phyloP scores from a whole-genome alignment of 2,797 vertebrate species.

The Cichlasoma orientale region DNA sequence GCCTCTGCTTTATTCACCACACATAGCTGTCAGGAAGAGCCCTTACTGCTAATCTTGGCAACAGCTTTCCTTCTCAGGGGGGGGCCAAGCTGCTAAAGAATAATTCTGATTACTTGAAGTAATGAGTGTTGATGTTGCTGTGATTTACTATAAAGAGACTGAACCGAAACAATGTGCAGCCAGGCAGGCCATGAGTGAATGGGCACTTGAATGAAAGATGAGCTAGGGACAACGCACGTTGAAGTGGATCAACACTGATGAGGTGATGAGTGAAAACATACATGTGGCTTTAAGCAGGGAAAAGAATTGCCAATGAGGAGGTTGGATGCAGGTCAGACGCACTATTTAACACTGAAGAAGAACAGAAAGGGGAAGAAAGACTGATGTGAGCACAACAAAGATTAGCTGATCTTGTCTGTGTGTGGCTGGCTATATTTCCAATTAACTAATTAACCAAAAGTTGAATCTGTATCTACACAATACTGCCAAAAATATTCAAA shows the following conservation, averaged over 20 bases:
- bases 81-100: slow-evolving; percentile 20
- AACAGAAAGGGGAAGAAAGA: neutral
- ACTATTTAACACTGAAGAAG: slow-evolving; percentile 16
- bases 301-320: slow-evolving; percentile 33
- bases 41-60: slow-evolving; percentile 56
- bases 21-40: slow-evolving; percentile 45
- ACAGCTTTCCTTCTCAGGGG: slow-evolving; percentile 25
- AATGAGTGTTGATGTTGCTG: slow-evolving; percentile 18
- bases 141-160: slow-evolving; percentile 9
- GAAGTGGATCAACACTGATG: slow-evolving; percentile 17
- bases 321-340: slow-evolving; percentile 22
- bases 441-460: neutral
- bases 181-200: slow-evolving; percentile 20
- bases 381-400: neutral
- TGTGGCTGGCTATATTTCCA: neutral
- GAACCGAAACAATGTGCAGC: slow-evolving; percentile 21
- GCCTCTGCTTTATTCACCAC: slow-evolving; percentile 58
- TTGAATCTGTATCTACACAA: neutral
- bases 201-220: slow-evolving; percentile 15
- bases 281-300: neutral
- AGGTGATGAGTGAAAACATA: slow-evolving; percentile 23
- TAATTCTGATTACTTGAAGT: slow-evolving; percentile 25
- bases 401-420: neutral
- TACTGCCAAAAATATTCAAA: no score
- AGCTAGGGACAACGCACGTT: neutral